Conservation (phyloP, 1,140 invertebrate genomes). For the Mactra quadrangularis region DNA sequence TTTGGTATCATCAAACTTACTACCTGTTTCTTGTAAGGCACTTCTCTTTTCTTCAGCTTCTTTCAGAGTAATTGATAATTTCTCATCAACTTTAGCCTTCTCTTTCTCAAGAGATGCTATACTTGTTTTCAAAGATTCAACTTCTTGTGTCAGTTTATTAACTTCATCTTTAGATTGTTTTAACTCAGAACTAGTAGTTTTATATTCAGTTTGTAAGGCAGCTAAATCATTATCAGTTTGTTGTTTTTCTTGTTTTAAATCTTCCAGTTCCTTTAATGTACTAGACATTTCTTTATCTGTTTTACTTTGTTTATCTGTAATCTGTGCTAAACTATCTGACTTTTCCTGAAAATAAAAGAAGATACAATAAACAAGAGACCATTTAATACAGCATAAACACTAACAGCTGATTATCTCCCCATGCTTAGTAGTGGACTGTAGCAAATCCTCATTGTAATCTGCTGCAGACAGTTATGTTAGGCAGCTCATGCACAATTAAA, state of each 20-base stretch:
- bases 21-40: background rate
- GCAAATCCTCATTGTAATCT: too few species aligned
- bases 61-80: background rate
- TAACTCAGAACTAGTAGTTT: background rate
- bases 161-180: slow-evolving; percentile 39
- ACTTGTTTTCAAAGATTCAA: background rate
- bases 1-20: slow-evolving; percentile 5
- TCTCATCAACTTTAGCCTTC: slow-evolving; percentile 8
- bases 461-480: too few species aligned
- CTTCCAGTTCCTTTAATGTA: slow-evolving; percentile 20
- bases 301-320: background rate
- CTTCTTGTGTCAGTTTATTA: slow-evolving; percentile 18
- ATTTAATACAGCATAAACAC: too few species aligned
- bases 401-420: too few species aligned
- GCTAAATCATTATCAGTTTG: slow-evolving; percentile 1
- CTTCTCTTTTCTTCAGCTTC: slow-evolving; percentile 21
- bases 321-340: background rate
- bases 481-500: too few species aligned
- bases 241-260: background rate
- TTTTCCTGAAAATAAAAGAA: background rate
- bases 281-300: slow-evolving; percentile 32
- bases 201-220: slow-evolving; percentile 27
- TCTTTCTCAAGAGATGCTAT: background rate
- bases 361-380: too few species aligned
- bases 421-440: too few species aligned